phyloP scores from a whole-genome alignment of 23 tunicate genomes.

The Trididemnum clinides region DNA sequence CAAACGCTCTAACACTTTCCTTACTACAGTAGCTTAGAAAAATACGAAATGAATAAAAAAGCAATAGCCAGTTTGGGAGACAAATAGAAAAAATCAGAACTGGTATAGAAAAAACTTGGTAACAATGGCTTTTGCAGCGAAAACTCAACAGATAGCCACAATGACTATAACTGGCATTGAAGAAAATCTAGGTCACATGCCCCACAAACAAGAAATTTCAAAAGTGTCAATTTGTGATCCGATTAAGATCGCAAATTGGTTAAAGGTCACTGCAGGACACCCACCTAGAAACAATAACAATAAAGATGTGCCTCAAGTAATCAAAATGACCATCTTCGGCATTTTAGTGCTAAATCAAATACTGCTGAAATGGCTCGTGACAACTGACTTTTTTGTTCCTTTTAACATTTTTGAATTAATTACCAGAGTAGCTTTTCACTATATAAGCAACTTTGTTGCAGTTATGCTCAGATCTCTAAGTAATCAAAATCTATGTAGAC shows the following conservation, averaged over 20 bases:
- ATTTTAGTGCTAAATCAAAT: background rate
- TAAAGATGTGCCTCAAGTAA: background rate
- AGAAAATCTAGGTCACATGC: background rate
- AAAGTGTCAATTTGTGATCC: background rate
- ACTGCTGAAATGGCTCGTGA: too few relatives aligned
- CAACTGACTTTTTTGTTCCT: too few relatives aligned
- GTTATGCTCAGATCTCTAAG: too few relatives aligned
- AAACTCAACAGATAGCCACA: background rate
- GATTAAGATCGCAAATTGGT: background rate
- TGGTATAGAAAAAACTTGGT: background rate
- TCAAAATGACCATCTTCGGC: background rate
- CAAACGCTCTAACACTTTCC: background rate
- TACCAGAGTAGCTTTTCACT: too few relatives aligned
- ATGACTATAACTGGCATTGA: background rate
- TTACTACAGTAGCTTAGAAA: background rate
- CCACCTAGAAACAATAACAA: background rate
- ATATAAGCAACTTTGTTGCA: too few relatives aligned
- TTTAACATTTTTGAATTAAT: too few relatives aligned
- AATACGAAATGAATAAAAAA: background rate
- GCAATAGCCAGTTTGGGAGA: background rate
- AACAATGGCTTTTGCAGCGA: background rate
- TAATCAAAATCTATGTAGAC: too few relatives aligned
- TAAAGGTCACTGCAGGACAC: background rate
- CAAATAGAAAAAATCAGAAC: background rate
- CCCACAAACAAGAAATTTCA: background rate